phyloP scores from a whole-genome alignment of 2,797 vertebrate species.

The Melanotaenia parkinsoni region DNA sequence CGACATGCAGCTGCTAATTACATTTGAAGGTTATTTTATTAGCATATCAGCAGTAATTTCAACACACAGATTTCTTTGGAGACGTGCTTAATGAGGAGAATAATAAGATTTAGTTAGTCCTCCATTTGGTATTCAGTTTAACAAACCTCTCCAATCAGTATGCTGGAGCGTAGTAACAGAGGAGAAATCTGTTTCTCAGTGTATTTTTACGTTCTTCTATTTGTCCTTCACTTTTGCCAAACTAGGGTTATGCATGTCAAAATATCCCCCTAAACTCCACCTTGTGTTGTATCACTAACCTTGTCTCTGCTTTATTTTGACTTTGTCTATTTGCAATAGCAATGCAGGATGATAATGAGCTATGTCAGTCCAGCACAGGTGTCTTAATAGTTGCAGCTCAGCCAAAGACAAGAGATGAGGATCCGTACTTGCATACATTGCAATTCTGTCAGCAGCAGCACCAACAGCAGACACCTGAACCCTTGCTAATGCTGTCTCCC shows the following conservation, averaged over 20 bases:
- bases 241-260: conserved; percentile 27
- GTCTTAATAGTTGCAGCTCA: conserved; percentile 40
- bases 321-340: conserved; percentile 43
- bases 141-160: conserved; percentile 51
- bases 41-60: conserved; percentile 38
- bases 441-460: conserved; percentile 15
- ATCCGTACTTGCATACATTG: conserved; percentile 23
- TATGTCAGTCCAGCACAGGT: conserved; percentile 35
- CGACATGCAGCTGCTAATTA: conserved; percentile 18
- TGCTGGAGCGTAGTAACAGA: conserved; percentile 38
- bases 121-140: conserved; percentile 57
- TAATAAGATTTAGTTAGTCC: conserved; percentile 32
- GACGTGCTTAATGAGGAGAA: conserved; percentile 44
- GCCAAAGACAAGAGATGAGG: conserved; percentile 13
- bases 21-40: conserved; percentile 40
- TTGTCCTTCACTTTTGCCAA: conserved; percentile 33
- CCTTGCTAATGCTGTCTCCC: conserved; percentile 21
- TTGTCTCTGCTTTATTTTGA: conserved; percentile 32
- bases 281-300: conserved; percentile 38
- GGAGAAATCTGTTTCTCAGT: conserved; percentile 31
- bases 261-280: conserved; percentile 42
- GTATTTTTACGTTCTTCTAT: conserved; percentile 23
- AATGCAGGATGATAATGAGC: conserved; percentile 51
- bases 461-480: conserved; percentile 27
- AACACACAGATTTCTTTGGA: conserved; percentile 36